A percentile compares a stretch with the other conserved stretches of the same genome.
Conservation (phyloP, 2,113 vertebrate species). For the Zosterops pallidus region DNA sequence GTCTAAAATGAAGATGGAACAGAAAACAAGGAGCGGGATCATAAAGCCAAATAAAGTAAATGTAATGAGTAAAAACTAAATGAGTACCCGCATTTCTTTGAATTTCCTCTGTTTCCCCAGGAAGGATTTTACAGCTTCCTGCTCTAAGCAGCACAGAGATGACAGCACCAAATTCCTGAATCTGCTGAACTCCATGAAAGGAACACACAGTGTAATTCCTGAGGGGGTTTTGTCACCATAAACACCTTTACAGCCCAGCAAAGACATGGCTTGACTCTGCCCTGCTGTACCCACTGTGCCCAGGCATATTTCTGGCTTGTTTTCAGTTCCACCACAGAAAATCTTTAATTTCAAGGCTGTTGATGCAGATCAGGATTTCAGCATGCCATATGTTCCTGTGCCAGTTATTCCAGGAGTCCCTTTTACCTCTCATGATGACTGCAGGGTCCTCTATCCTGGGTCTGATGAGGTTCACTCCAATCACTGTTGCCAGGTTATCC, state of each 20-base stretch:
- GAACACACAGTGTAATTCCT: neutral
- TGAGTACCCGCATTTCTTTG: neutral
- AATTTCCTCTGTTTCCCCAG: neutral
- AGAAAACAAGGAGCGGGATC: neutral
- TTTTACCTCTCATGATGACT: constrained; percentile 90
- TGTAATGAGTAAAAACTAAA: neutral
- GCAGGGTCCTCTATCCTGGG: constrained; percentile 91
- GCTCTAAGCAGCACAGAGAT: neutral
- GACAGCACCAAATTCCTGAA: neutral
- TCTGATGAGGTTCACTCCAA: constrained; percentile 94
- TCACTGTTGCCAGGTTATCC: constrained; percentile 95
- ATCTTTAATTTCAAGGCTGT: neutral
- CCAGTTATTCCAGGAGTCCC: neutral
- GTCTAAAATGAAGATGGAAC: neutral
- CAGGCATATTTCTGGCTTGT: neutral
- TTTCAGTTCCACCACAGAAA: neutral
- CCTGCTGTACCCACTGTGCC: neutral
- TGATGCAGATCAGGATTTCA: neutral
- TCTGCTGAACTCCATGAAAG: neutral
- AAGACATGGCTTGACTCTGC: accelerated
- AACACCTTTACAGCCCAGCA: neutral
- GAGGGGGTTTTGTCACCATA: neutral
- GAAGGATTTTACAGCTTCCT: neutral
- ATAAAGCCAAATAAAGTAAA: neutral
- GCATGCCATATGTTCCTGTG: neutral